Conservation (phyloP, 1,140 invertebrate genomes). For the Drosophila sproati region DNA sequence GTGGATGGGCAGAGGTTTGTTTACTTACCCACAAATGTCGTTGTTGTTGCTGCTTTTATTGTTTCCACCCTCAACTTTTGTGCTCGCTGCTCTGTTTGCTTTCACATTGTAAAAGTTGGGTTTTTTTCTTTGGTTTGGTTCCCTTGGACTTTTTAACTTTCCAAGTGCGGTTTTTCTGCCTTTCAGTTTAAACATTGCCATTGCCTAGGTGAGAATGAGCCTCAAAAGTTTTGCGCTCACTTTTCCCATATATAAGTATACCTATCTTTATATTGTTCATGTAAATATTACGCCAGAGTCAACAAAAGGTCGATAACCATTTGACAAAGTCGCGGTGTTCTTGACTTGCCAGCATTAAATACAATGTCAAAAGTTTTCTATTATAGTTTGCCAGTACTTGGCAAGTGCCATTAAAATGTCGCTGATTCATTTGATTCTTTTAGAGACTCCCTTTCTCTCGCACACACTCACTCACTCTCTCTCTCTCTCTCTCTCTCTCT, state of each 20-base stretch:
- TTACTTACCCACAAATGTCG: slow-evolving; percentile 8
- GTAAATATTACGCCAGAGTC: not conserved
- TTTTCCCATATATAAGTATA: slow-evolving; percentile 9
- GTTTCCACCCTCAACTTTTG: slow-evolving; percentile 47
- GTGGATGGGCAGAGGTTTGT: not conserved
- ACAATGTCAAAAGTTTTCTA: slow-evolving; percentile 69
- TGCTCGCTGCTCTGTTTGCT: slow-evolving; percentile 58
- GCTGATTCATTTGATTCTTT: slow-evolving; percentile 34
- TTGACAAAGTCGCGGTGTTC: slow-evolving; percentile 60
- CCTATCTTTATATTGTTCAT: not conserved
- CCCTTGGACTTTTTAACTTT: slow-evolving; percentile 36
- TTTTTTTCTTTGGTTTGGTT: slow-evolving; percentile 13
- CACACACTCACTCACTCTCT: too few relatives aligned
- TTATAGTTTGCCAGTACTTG: slow-evolving; percentile 60
- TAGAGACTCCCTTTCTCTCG: not conserved
- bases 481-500: too few relatives aligned
- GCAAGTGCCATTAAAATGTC: slow-evolving; percentile 56
- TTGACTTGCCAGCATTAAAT: slow-evolving; percentile 45
- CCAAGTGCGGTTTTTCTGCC: slow-evolving; percentile 28
- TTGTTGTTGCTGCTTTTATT: slow-evolving; percentile 1
- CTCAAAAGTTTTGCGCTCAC: slow-evolving; percentile 19
- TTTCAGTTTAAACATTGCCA: slow-evolving; percentile 31
- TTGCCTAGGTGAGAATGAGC: slow-evolving; percentile 45
- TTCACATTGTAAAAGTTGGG: slow-evolving; percentile 73
- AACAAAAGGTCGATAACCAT: slow-evolving; percentile 75